phyloP scores from a whole-genome alignment of 1,140 invertebrate species.

The Drosophila ironensis region DNA sequence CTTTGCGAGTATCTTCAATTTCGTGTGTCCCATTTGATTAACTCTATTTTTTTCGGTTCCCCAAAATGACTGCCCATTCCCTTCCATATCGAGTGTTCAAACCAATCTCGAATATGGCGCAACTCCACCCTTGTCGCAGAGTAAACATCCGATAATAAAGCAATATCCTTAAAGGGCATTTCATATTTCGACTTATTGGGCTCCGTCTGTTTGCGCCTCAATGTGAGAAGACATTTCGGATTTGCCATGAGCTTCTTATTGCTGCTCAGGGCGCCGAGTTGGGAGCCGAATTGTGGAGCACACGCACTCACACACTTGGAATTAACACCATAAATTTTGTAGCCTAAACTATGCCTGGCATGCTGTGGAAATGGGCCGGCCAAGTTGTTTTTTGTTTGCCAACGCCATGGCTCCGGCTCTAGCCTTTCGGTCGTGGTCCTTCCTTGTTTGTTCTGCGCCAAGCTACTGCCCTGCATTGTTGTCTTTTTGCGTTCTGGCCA shows the following conservation, averaged over 20 bases:
- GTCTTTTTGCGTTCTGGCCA: slow-evolving; percentile 20
- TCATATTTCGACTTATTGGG: not conserved
- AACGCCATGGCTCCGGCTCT: not conserved
- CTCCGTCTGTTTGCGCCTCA: slow-evolving; percentile 5
- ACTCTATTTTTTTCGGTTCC: too few relatives aligned
- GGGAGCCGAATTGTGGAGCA: too few relatives aligned
- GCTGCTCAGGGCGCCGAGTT: slow-evolving; percentile 52
- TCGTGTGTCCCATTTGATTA: too few relatives aligned
- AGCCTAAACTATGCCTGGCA: slow-evolving; percentile 65
- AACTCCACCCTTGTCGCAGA: not conserved
- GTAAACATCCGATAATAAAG: not conserved
- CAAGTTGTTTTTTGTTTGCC: slow-evolving; percentile 26
- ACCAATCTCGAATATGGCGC: not conserved
- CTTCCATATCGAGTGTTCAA: not conserved
- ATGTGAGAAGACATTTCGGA: slow-evolving; percentile 47
- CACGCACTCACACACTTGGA: slow-evolving; percentile 39
- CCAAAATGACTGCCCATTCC: too few relatives aligned
- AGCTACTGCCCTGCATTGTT: slow-evolving; percentile 24
- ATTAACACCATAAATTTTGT: slow-evolving; percentile 79
- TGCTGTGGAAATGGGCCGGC: slow-evolving; percentile 22
- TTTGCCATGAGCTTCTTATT: slow-evolving; percentile 34
- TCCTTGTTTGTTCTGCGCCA: slow-evolving; percentile 21
- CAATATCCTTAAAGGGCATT: slow-evolving; percentile 15
- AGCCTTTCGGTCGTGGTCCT: not conserved
- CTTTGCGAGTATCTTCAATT: too few relatives aligned